Base-by-base conservation (phyloP, 2,797 vertebrate genomes). In the Oryzias dopingdopingensis region DNA sequence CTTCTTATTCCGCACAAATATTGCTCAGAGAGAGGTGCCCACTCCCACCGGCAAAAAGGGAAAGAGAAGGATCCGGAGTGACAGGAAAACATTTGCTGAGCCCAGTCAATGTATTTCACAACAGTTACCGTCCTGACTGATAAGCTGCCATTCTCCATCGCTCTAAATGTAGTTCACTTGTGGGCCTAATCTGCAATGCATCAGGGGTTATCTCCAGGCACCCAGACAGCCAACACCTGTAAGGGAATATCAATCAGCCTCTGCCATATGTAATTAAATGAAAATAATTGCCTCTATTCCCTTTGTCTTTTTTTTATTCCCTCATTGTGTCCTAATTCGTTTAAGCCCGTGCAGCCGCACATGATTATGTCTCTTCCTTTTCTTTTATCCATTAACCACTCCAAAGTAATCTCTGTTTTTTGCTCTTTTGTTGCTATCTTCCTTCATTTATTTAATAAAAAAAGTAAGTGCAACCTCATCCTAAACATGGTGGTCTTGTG, bases 251-350 rank as follows among this genome's bases (percentile, higher is more conserved):
- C 75, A 89, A 69, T 89, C 75, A 79, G 73, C 70, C 67, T 56
- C 77, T 59, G 66, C 74, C 72, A 77, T 80, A 83, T 86, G 79
- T 81, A 88, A 89, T 91, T 89, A 86, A 86, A 91, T 76, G 58
- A 60, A 70, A 81, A 80, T 80, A 88, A 90, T 89, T 88, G 79
- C 56, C 80, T 81, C 77, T 67, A 63, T 76, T 81, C 60, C 56
- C 70, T 82, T 74, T 72, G 59, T 78, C 67, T 67, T 66, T 76
- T 77, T 76, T 60, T 80, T 78, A 56, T 22, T 3, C 44, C 43
- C 2, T 59, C 69, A 64, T 59, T 52, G 56, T 55, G 59, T 49
- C 6, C 64, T 62, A 43, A 45, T 18, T 48, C 26, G 59, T 46
- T 62, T 24, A 52, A 55, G 51, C 56, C 53, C 13, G 59, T 67